Evolutionary conservation across 2,888 invertebrate species (phyloP), one percentile per base, ranked within the genome.

Genomic region (Sesamia inferens): DNA sequence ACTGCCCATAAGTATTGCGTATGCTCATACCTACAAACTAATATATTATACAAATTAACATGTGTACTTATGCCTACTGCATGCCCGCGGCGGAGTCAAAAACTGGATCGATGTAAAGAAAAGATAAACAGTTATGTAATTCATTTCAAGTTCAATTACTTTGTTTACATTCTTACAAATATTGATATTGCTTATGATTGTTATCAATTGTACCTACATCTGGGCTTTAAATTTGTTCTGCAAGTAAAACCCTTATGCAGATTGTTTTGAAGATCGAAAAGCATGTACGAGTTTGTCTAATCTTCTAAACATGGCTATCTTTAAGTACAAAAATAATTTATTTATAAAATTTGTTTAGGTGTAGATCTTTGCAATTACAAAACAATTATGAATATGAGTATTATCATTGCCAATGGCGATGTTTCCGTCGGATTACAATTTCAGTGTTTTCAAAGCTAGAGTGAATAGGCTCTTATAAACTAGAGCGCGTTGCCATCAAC

Each of bases 31-130:
- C 69, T 61, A 81, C 82, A 69, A 59, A 57, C 78, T 80, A 68
- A 74, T 80, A 68, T 72, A 71, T 87, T 81, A 81, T 71, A 74
- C 73, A 63, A 68, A 68, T 71, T 69, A 77, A 68, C 62, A 78
- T 62, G 66, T 63, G 79, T 84, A 74, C 82, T 82, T 84, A 84
- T 44, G 81, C 81, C 79, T 68, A 81, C 74, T 68, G 51, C 65
- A 80, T 72, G 85, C 87, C 81, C 71, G 84, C 88, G 85, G 88
- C 85, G 78, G 71, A 80, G 82, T 55, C 82, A 74, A 64, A 85
- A 85, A 82, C 88, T 88, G 78, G 85, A 85, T 87, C 87, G 70
- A 80, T 79, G 58, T 69, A 44, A 55, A 24, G n/a, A 69, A 22
- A 48, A 63, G 61, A 79, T 63, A 71, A 48, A 65, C 42, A 54